Base-by-base conservation (phyloP, 2,888 invertebrate genomes). In the Drosophila macrospina region DNA sequence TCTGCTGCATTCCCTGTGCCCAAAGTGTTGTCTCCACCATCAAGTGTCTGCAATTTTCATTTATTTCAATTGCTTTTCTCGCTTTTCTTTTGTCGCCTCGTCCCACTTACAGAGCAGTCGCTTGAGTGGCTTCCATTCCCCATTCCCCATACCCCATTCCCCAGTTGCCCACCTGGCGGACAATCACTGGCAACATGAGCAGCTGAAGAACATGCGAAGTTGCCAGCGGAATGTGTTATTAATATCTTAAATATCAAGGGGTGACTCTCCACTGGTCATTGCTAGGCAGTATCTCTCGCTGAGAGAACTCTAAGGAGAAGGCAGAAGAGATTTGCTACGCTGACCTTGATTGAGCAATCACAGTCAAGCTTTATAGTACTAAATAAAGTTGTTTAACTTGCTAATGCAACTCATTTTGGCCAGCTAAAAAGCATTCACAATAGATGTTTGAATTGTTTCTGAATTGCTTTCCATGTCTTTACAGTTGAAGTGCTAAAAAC, bases 41-140 rank as follows among this genome's bases (percentile, higher is more conserved):
- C 28, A 37, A 52, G 64, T 67, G 63, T 15, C 62, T 70, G 83
- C 68, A 77, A 64, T 80, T 80, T 74, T 68, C 68, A 83, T 83
- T 80, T 78, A 78, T 69, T 80, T 79, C 61, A 64, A 70, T 66
- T 55, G 45, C 44, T 47, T 62, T 36, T 41, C 56, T 51, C 41
- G 41, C 32, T 51, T 55, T 26, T 32, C 52, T 55, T 41, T 45
- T 42, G 50, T 64, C 60, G 45, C 48, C 28, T 50, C 63, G 65
- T 52, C 62, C 77, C 65, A 71, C 78, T 62, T 64, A 68, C 30
- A 45, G 66, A 48, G 30, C 51, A 16, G 61, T 65, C 83, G 71
- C 71, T 81, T 81, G 86, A 71, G 75, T 64, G 81, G 81, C 81
- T 81, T 81, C 61, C 56, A 70, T 54, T 52, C 37, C 20, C 44